Evolutionary conservation across 2,888 invertebrate genomes (phyloP).

Genomic region (Ligdia adustata): DNA sequence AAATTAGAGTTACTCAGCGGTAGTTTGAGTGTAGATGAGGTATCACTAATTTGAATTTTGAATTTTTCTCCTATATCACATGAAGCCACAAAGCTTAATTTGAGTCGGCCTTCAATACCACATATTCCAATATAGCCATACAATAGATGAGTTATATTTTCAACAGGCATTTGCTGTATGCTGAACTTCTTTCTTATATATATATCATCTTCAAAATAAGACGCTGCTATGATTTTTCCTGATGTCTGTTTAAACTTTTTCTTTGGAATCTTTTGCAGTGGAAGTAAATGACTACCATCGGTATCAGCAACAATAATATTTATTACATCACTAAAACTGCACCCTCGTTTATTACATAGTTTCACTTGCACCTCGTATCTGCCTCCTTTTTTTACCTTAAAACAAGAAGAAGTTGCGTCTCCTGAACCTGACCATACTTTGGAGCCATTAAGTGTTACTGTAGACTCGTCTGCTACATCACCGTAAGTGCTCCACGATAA

Average conservation of each 20-base stretch:
- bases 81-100: slow-evolving; percentile 74
- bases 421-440: slow-evolving; percentile 69
- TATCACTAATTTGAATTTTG: slow-evolving; percentile 78
- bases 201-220: slow-evolving; percentile 79
- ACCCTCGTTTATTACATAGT: slow-evolving; percentile 72
- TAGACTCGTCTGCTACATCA: slow-evolving; percentile 64
- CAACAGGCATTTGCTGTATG: slow-evolving; percentile 70
- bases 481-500: slow-evolving; percentile 78
- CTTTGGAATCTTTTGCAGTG: slow-evolving; percentile 65
- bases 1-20: slow-evolving; percentile 73
- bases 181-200: slow-evolving; percentile 77
- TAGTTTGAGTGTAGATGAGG: too few species aligned
- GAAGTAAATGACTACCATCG: slow-evolving; percentile 77
- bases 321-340: slow-evolving; percentile 65
- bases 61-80: slow-evolving; percentile 78
- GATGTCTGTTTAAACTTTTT: slow-evolving; percentile 77
- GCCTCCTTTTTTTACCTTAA: slow-evolving; percentile 75
- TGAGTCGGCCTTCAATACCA: slow-evolving; percentile 76
- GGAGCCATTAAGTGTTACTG: slow-evolving; percentile 62
- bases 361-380: slow-evolving; percentile 72
- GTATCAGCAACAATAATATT: slow-evolving; percentile 77
- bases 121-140: slow-evolving; percentile 79
- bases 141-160: slow-evolving; percentile 73
- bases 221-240: slow-evolving; percentile 74
- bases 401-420: slow-evolving; percentile 63